phyloP scores from a whole-genome alignment of 2,888 invertebrate species.

The Danaus chrysippus region DNA sequence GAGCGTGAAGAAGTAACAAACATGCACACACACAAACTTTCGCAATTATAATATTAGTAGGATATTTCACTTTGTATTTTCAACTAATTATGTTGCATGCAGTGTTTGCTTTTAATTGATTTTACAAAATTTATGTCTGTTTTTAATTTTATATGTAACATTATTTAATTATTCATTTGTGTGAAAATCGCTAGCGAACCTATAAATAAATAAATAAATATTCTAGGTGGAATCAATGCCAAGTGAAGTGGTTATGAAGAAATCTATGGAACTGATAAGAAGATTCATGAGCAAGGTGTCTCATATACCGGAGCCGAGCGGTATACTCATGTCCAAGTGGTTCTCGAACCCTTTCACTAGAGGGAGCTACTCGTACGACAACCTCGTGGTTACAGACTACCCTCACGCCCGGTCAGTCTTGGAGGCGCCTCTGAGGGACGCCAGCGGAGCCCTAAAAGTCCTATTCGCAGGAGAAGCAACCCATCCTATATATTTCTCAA shows the following conservation, averaged over 20 bases:
- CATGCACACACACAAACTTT: no score
- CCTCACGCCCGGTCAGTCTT: constrained; percentile 75
- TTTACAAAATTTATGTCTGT: no score
- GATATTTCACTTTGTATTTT: no score
- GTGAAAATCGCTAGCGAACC: no score
- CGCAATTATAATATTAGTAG: no score
- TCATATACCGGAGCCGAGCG: constrained; percentile 53
- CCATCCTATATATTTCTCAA: constrained; percentile 78
- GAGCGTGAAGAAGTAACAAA: no score
- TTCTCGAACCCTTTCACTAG: constrained; percentile 82
- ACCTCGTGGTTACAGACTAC: constrained; percentile 67
- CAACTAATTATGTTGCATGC: no score
- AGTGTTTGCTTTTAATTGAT: no score
- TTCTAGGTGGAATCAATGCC: constrained; percentile 55
- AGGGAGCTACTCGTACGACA: constrained; percentile 85
- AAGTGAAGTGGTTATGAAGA: constrained; percentile 54
- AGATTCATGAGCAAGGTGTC: constrained; percentile 52
- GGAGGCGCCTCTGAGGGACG: constrained; percentile 75
- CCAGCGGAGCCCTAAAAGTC: constrained; percentile 61
- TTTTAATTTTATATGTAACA: no score
- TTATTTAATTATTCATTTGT: no score
- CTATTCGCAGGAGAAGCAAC: constrained; percentile 83
- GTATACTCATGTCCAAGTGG: constrained; percentile 81
- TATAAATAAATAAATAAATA: not conserved
- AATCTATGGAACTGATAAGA: constrained; percentile 50